Evolutionary conservation across 2,888 invertebrate species (phyloP), one percentile per base, ranked within the genome.

Genomic region (Drosophila bunnanda): DNA sequence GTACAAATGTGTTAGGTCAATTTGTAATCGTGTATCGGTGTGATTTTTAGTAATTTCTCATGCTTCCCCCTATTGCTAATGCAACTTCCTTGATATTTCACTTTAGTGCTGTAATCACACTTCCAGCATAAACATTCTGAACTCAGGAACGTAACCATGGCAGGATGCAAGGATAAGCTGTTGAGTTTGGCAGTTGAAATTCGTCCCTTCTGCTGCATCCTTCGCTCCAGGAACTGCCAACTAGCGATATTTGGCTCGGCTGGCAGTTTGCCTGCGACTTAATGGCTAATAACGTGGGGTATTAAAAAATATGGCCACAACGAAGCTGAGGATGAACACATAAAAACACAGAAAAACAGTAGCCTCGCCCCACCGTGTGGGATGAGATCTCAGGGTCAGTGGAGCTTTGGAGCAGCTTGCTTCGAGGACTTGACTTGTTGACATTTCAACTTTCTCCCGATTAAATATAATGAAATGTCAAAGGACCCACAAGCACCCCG

Each of bases 261-360:
- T 69, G 71, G 78, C 84, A 80, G 68, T 74, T 80, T 34, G 56
- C 57, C 41, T 20, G 20, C 64, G 62, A 58, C 56, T 69, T 78
- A 80, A 86, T 86, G 76, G 80, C 66, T 44, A 74, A 88, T 88
- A 88, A 86, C 72, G 66, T 80, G 56, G 75, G 50, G 69, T 77
- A 82, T 82, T 82, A 77, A 85, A 77, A 65, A 69, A 69, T 60
- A 52, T 69, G 64, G 41, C 39, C 44, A 28, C 73, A 28, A 15
- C 17, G 41, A 15, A 56, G 41, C 71, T 22, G 36, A 36, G 28
- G 22, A 39, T 41, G 28, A 25, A n/a, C 44, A 32, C 54, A 66
- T 48, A 56, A 69, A 48, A 48, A 15, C 34, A 15, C 53, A 66
- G 39, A 69, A 56, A 55, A 48, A 36, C 34, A 50, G 39, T 32